Evolutionary conservation across 2,797 vertebrate species (phyloP), one percentile per base, ranked within the genome.

Genomic region (Pelobates cultripes): DNA sequence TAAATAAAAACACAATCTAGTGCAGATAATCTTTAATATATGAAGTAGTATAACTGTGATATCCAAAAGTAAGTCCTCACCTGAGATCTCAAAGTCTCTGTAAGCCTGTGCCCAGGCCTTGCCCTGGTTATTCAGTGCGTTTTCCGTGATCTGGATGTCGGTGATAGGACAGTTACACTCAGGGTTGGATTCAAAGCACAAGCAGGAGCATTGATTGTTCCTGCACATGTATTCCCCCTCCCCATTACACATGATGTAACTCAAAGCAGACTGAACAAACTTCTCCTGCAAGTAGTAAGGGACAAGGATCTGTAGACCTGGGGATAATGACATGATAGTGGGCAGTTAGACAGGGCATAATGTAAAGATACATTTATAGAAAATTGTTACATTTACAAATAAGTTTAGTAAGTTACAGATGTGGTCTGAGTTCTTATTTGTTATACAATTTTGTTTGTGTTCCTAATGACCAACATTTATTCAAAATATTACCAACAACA

Each of bases 191-290:
- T 99, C 95, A 0, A 95, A 95, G 3, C 98, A 99, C 88, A 95
- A 95, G 86, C 98, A 99, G 80, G 96, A 92, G 0, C 98, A 99
- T 81, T 97, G 97, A 92, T 96, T 99, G 91, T 96, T 95, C 60
- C 90, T 94, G 86, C 98, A 99, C 86, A 97, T 86, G 47, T 99
- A 99, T 80, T 99, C 98, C 1, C 98, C 98, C 88, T 99, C 97
- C 0, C 97, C 98, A 0, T 99, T 99, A 87, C 98, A 99, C 98
- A 99, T 99, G 86, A 99, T 99, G 94, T 99, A 99, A 89, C 98
- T 99, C 90, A 99, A 92, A 84, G 98, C 97, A 7, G 98, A 98
- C 91, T 99, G 97, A 84, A 99, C 97, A 86, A 99, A 99, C 91
- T 99, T 99, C 93, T 99, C 97, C 88, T 98, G 97, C 87, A 99